Percentiles rank a stretch among this genome's conserved stretches.
phyloP scores from a whole-genome alignment of 2,797 vertebrate species.

The Gallinago solitaria region DNA sequence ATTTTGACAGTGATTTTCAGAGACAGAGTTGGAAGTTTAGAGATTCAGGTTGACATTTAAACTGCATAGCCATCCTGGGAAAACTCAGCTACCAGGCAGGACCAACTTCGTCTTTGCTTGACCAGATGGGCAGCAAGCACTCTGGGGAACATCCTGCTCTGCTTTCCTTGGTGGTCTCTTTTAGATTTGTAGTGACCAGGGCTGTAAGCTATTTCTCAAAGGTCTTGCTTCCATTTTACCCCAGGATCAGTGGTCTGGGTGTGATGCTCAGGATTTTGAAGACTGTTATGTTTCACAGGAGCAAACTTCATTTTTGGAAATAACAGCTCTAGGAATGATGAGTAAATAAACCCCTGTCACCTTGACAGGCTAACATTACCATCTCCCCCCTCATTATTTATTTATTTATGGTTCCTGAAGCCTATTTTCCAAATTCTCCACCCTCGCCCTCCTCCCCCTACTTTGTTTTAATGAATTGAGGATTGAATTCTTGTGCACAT shows the following conservation, averaged over 20 bases:
- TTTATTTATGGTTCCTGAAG: constrained; percentile 38
- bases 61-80: neutral
- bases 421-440: constrained; percentile 36
- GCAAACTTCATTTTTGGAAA: neutral
- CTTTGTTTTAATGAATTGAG: constrained; percentile 51
- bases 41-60: neutral
- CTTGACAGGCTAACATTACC: constrained; percentile 12
- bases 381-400: constrained; percentile 11
- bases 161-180: neutral
- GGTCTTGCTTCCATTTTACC: neutral
- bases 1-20: neutral
- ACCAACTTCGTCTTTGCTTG: neutral
- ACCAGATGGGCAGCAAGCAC: neutral
- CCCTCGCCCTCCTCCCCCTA: neutral
- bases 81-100: neutral
- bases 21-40: neutral
- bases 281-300: neutral
- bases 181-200: neutral
- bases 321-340: neutral
- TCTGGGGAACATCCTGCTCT: neutral
- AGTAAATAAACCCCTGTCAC: constrained; percentile 9
- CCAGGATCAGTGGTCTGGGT: neutral
- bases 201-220: neutral
- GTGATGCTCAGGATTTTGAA: neutral
- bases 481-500: constrained; percentile 35